Evolutionary conservation across 2,888 invertebrate genomes (phyloP).

Genomic region (Epistrophella euchroma): DNA sequence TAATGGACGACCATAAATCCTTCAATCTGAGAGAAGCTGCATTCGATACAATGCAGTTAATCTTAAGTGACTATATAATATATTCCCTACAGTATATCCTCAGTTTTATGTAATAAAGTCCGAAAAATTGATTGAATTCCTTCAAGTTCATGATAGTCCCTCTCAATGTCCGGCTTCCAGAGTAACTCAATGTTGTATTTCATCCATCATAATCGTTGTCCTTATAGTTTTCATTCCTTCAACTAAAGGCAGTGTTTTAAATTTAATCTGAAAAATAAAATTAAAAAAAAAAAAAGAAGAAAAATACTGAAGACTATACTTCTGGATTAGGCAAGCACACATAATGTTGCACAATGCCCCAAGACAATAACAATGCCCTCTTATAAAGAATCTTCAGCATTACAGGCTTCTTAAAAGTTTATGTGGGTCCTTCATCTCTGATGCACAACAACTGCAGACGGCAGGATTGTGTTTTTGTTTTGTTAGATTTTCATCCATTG

Average conservation of each 20-base stretch:
- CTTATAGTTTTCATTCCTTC: constrained; percentile 46
- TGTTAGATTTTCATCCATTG: constrained; percentile 31
- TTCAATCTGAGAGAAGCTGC: neutral
- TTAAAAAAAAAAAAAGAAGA: neutral
- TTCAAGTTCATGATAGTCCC: constrained; percentile 29
- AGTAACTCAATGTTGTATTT: constrained; percentile 42
- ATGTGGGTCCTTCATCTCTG: constrained; percentile 39
- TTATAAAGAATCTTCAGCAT: constrained; percentile 33
- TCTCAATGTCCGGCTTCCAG: constrained; percentile 10
- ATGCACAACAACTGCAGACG: constrained; percentile 22
- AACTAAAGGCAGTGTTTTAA: constrained; percentile 31
- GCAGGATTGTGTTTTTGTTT: constrained; percentile 4
- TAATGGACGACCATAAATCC: constrained; percentile 30
- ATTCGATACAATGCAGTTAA: constrained; percentile 28
- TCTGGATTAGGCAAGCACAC: constrained; percentile 1
- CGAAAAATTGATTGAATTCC: constrained; percentile 26
- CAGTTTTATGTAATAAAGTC: constrained; percentile 6
- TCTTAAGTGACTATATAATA: constrained; percentile 1
- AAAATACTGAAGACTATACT: neutral
- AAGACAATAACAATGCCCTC: constrained; percentile 57
- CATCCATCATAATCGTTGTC: constrained; percentile 61
- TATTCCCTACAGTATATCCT: neutral
- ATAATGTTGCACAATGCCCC: constrained; percentile 17
- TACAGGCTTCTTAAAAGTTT: constrained; percentile 50
- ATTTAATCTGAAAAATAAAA: constrained; percentile 10